Base-by-base conservation (phyloP, 2,797 vertebrate genomes). In the Salmo trutta region DNA sequence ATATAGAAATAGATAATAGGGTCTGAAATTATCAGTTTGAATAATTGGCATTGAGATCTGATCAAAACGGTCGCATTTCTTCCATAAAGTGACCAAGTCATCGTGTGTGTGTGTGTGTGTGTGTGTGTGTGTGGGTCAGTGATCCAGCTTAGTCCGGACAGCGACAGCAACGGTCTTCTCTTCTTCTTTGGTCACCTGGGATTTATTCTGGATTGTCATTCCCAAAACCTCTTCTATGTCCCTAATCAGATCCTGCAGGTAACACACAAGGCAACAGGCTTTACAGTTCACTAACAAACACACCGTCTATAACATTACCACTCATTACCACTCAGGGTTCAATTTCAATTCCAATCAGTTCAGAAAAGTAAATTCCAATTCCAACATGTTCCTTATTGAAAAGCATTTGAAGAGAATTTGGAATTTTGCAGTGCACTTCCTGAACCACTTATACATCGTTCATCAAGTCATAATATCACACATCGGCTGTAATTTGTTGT, bases 151-250 rank as follows among this genome's bases (percentile, higher is more conserved):
- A 41, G 56, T 78, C 70, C 85, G 84, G 68, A 74, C 76, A 72
- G 64, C 10, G 3, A 66, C 31, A 31, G 41, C 2, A 16, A 68
- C 41, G 81, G 77, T 74, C 73, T 88, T 64, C 47, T 80, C 81
- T 75, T 85, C 80, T 81, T 85, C 83, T 77, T 81, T 59, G 1
- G 73, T 64, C 1, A 75, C 75, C 79, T 29, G 76, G 69, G 83
- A 90, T 91, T 95, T 88, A 88, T 96, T 96, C 90, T 93, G 90
- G 87, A 88, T 82, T 72, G 92, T 93, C 87, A 93, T 88, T 90
- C 94, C 93, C 79, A 96, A 84, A 78, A 97, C 92, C 53, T 82
- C 84, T 84, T 97, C 91, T 31, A 96, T 92, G 54, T 94, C 94
- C 87, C 81, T 88, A 80, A 96, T 93, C 66, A 94, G 80, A 33